A percentile compares a stretch with the other conserved stretches of the same genome.
Conservation (phyloP, 2,888 invertebrate species). For the Agonopterix arenella region DNA sequence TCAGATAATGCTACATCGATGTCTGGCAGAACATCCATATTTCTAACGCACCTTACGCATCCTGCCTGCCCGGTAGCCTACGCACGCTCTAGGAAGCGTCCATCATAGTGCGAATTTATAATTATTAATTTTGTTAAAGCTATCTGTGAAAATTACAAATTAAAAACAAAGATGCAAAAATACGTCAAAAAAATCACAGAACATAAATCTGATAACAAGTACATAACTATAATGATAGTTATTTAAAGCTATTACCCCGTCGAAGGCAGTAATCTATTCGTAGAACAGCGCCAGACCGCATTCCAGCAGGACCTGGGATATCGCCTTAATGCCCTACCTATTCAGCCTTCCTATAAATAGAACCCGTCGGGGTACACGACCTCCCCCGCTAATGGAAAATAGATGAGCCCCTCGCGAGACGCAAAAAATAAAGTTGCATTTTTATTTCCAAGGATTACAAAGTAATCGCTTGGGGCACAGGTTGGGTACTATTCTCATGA, state of each 20-base stretch:
- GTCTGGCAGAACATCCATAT: conserved; percentile 64
- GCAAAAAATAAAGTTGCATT: conserved; percentile 17
- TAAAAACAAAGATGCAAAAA: not conserved
- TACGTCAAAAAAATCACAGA: no score
- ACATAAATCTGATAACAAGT: no score
- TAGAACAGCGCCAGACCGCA: conserved; percentile 65
- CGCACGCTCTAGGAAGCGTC: conserved; percentile 54
- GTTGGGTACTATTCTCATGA: no score
- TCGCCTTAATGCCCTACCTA: conserved; percentile 58
- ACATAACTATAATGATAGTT: conserved; percentile 9
- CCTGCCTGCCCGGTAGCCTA: conserved; percentile 33
- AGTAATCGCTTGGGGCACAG: no score
- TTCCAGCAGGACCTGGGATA: conserved; percentile 63
- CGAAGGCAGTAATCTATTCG: conserved; percentile 52
- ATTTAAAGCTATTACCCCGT: conserved; percentile 37
- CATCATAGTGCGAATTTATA: conserved; percentile 27
- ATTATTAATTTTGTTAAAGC: not conserved
- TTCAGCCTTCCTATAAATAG: conserved; percentile 53
- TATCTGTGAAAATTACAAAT: not conserved
- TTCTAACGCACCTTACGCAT: conserved; percentile 53
- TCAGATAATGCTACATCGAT: conserved; percentile 50
- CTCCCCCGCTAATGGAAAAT: conserved; percentile 40
- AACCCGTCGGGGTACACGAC: conserved; percentile 38
- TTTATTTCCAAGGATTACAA: conserved; percentile 1
- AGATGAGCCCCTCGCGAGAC: conserved; percentile 25